These are phyloP conservation scores for Lepus europaeus DNA, from an alignment of 2,113 vertebrate species.

Conservation along the genomic window DNA sequence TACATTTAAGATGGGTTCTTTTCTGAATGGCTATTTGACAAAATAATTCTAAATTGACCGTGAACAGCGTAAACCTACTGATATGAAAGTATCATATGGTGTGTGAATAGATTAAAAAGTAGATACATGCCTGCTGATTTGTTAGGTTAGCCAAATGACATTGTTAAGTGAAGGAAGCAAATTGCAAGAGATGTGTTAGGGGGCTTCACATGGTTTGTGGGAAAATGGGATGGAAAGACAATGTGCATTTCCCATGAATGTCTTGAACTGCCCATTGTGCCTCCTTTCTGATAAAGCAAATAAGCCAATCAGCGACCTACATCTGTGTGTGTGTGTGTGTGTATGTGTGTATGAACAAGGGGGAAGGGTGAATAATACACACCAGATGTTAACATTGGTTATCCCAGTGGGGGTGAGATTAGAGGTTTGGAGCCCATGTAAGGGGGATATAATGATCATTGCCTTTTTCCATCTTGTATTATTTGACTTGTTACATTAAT, in stretches of 20 bases:
- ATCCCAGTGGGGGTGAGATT: neutral
- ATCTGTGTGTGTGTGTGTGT: neutral
- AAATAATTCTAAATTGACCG: conserved; percentile 41
- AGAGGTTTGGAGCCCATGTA: neutral
- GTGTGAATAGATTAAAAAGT: conserved; percentile 25
- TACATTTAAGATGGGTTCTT: neutral
- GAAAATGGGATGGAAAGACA: too few species aligned
- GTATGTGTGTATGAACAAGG: neutral
- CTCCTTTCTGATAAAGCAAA: conserved; percentile 42
- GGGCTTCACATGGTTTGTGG: too few species aligned
- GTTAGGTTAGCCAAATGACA: neutral
- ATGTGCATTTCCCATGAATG: too few species aligned
- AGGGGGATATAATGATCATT: neutral
- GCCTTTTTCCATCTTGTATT: conserved; percentile 1
- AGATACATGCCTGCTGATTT: neutral
- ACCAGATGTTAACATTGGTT: conserved; percentile 18
- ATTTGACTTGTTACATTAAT: conserved; percentile 25
- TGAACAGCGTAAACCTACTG: neutral
- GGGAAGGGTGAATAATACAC: neutral
- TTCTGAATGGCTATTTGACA: conserved; percentile 11
- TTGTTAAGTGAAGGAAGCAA: conserved; percentile 16
- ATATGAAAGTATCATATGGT: neutral
- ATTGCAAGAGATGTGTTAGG: neutral
- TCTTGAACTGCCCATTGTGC: neutral
- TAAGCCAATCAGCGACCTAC: neutral